Base-by-base conservation (phyloP, 2,113 vertebrate genomes). In the Tor tambroides region DNA sequence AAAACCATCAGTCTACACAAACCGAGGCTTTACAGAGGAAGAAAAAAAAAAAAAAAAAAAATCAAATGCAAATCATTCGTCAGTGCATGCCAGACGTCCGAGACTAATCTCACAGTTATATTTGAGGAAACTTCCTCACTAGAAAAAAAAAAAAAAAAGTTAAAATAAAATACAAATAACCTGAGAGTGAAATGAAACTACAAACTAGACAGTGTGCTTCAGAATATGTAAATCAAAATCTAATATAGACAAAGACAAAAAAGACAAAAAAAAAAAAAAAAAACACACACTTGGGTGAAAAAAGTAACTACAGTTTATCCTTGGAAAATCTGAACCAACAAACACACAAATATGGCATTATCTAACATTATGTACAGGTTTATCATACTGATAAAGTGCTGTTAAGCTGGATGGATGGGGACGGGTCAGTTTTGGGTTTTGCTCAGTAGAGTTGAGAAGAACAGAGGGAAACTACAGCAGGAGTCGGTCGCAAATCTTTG, bases 401-500 rank as follows among this genome's bases (percentile, higher is more conserved):
- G 87, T 92, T 91, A 91, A 93, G 93, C 92, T 91, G 89, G 93
- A 94, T 89, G 85, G 87, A 93, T 90, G 92, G 75, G 89, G 77
- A 74, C 61, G 93, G 91, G 92, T 78, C 92, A 17, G 41, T n/a
- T 93, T 92, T 61, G 75, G 84, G 92, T 86, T 90, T 92, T 91
- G 91, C 91, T 93, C 92, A 72, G 86, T 86, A 78, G 88, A 65
- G 85, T 92, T 83, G 84, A 85, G 69, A 84, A 90, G 89, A 89
- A 86, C 67, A 83, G 85, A 75, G 85, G 87, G 86, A 89, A 67
- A 38, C 43, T 85, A 35, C 87, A 85, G 89, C 96, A 92, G 95
- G 85, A 92, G 88, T 87, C 93, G 88, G 59, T 96, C 94, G 74
- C 97, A 99, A 95, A 99, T 98, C 85, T 95, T 89, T 0, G 97